These are phyloP conservation scores for Ypsolopha sequella DNA, from an alignment of 2,888 invertebrate species.

Conservation along the genomic window DNA sequence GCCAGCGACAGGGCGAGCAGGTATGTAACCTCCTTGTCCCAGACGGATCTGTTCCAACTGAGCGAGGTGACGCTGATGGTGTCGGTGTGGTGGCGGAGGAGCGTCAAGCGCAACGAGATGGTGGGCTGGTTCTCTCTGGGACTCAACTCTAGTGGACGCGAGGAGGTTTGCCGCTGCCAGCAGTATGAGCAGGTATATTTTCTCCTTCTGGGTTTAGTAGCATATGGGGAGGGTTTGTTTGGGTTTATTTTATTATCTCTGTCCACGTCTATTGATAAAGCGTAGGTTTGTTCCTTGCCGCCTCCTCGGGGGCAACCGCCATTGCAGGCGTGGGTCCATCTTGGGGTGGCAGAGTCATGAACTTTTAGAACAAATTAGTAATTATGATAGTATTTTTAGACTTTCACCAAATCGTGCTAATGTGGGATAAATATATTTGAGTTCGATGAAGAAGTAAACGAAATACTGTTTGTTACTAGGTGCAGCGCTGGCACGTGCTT, in stretches of 20 bases:
- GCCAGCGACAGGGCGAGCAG: conserved; percentile 89
- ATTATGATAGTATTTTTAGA: no score
- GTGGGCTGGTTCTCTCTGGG: conserved; percentile 97
- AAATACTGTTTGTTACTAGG: conserved; percentile 55
- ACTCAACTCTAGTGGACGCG: conserved; percentile 91
- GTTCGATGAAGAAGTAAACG: no score
- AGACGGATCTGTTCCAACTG: conserved; percentile 95
- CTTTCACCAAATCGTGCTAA: no score
- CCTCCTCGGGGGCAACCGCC: background rate
- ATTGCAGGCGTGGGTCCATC: background rate
- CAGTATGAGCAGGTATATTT: conserved; percentile 85
- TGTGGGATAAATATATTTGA: no score
- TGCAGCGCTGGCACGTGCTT: conserved; percentile 94
- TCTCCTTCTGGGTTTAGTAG: no score
- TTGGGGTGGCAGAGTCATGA: no score
- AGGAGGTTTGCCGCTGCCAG: conserved; percentile 90
- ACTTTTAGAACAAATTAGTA: no score
- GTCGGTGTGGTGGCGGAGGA: conserved; percentile 92
- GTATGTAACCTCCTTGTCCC: conserved; percentile 45
- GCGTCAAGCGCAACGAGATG: conserved; percentile 95
- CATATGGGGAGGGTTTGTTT: no score
- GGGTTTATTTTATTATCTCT: no score
- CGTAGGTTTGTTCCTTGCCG: background rate
- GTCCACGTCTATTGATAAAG: background rate
- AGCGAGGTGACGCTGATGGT: conserved; percentile 96